Conservation (phyloP, 2,113 vertebrate genomes). For the Silurus glanis region DNA sequence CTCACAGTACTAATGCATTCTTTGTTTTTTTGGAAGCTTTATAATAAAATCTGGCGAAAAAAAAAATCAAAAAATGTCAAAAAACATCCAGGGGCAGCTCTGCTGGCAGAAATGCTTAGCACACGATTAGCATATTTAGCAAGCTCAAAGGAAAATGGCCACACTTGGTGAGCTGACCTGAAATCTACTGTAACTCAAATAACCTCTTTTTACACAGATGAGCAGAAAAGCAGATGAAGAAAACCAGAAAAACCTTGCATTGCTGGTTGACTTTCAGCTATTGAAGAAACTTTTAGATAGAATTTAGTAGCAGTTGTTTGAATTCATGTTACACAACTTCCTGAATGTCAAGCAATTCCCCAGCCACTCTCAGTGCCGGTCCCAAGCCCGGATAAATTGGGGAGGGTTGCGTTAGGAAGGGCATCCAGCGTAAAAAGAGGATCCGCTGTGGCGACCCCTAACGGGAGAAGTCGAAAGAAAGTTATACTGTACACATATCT, state of each 20-base stretch:
- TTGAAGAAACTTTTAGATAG: neutral
- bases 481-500: no score
- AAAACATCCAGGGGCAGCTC: neutral
- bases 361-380: no score
- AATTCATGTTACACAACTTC: neutral
- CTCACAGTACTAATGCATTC: conserved; percentile 4
- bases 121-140: no score
- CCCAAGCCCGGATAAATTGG: no score
- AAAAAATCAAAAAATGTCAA: neutral
- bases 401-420: no score
- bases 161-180: neutral
- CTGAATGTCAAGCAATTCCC: neutral
- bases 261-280: neutral
- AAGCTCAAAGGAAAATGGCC: neutral
- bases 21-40: neutral
- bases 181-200: neutral
- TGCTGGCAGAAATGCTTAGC: neutral
- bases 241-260: neutral
- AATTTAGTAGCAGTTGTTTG: neutral
- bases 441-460: no score
- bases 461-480: no score
- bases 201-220: neutral
- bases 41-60: neutral
- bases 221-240: conserved; percentile 1
- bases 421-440: no score